These are phyloP conservation scores for Notospermus geniculatus DNA, from an alignment of 1,140 invertebrate genomes.

Conservation along the genomic window DNA sequence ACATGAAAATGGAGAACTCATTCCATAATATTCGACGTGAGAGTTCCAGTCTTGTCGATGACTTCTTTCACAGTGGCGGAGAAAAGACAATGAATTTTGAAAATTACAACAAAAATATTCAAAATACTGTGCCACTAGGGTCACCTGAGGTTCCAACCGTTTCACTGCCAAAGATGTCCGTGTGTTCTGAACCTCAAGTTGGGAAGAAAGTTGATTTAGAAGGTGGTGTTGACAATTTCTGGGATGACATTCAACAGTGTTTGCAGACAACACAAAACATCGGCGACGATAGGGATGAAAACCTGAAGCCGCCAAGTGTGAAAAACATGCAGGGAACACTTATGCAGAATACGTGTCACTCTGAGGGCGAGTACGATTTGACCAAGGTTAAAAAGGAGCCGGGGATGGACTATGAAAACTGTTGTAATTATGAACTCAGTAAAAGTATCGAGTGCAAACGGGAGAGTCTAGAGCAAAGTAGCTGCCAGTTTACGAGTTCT, in stretches of 20 bases:
- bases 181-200: background rate
- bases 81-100: constrained; percentile 6
- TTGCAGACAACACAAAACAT: background rate
- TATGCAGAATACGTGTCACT: background rate
- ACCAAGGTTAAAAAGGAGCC: constrained; percentile 1
- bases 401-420: background rate
- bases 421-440: background rate
- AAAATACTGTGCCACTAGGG: background rate
- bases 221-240: background rate
- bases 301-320: background rate
- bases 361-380: constrained; percentile 7
- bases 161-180: background rate
- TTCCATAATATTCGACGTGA: constrained; percentile 59
- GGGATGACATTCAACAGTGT: constrained; percentile 3
- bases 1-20: background rate
- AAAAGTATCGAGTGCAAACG: background rate
- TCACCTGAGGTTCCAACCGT: background rate
- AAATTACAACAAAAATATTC: background rate
- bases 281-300: background rate
- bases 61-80: constrained; percentile 62
- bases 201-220: background rate
- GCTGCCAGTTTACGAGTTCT: background rate
- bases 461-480: background rate
- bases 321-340: background rate
- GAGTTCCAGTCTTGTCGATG: constrained; percentile 65